Evolutionary conservation across 2,888 invertebrate species (phyloP), one percentile per base, ranked within the genome.

Genomic region (Drosophila neonasuta): DNA sequence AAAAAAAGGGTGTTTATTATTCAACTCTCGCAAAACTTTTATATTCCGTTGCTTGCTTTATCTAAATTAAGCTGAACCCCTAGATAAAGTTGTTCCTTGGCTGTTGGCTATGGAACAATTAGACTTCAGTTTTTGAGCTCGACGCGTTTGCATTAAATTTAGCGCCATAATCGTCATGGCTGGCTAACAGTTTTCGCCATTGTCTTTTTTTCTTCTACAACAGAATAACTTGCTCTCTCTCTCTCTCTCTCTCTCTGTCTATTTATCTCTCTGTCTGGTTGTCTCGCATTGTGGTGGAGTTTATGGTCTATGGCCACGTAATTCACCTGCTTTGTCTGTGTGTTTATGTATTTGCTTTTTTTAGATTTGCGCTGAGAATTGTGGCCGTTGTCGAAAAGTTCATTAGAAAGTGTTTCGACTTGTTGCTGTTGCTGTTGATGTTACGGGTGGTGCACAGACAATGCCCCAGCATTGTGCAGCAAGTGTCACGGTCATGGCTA

Each of bases 171-270:
- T 63, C 87, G 82, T 87, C 86, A 82, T 82, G 82, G 71, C 77
- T 79, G 83, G 87, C 77, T 72, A 74, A 74, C 68, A 87, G 70
- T 80, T 87, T 85, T 85, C 80, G 86, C 77, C 74, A 86, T 85
- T 77, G 80, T 82, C 77, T 45, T 46, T 41, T 24, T 24, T 24
- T 24, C 24, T 6, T 41, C 55, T 54, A 42, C 24, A 46, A 55
- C 54, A 48, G 17, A 20, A 30, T 46, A 54, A 13, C n/a, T 57
- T 13, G 7, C 44, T 17, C 36, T 60, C 36, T 44, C 15, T 15
- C n/a, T 30, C n/a, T 6, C 17, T 50, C 50, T 41, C 41, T 48
- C 24, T 24, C 49, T 36, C 48, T 45, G 9, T 50, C 39, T 52
- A 24, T 44, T 13, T 46, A 13, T 20, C 36, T 44, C 15, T 42